Conservation (phyloP, 2,113 vertebrate species). For the Silurus meridionalis region DNA sequence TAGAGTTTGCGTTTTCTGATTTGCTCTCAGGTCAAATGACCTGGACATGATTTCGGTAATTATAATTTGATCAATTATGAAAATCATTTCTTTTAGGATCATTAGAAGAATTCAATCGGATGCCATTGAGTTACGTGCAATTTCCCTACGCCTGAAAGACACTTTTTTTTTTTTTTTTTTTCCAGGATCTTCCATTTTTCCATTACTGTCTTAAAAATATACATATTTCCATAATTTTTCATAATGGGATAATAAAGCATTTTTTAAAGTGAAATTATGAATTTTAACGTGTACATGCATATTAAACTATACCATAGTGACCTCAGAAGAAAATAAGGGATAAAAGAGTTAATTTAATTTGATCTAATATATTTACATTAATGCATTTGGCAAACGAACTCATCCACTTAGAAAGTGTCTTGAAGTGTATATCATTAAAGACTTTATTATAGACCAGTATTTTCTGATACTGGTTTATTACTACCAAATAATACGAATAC, state of each 20-base stretch:
- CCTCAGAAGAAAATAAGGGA: background rate
- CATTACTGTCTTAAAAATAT: background rate
- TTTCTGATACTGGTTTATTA: no score
- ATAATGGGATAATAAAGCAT: background rate
- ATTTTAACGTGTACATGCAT: background rate
- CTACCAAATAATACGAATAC: no score
- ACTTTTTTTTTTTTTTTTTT: background rate
- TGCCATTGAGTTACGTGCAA: background rate
- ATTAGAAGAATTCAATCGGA: slow-evolving; percentile 6
- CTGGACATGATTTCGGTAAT: background rate
- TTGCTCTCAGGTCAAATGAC: background rate
- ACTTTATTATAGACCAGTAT: no score
- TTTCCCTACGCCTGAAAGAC: background rate
- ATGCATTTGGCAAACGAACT: background rate
- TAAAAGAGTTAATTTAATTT: background rate
- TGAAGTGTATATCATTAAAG: no score
- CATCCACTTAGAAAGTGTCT: background rate
- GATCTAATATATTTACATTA: background rate
- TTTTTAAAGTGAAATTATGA: background rate
- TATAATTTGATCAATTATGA: slow-evolving; percentile 21
- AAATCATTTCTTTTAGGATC: slow-evolving; percentile 12
- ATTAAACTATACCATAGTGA: background rate
- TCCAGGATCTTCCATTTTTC: background rate
- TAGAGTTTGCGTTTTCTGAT: background rate
- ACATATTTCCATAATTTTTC: background rate